A percentile compares a stretch with the other conserved stretches of the same genome.
Evolutionary conservation across 2,888 invertebrate genomes (phyloP).

Genomic region (Hoplodrina blanda): DNA sequence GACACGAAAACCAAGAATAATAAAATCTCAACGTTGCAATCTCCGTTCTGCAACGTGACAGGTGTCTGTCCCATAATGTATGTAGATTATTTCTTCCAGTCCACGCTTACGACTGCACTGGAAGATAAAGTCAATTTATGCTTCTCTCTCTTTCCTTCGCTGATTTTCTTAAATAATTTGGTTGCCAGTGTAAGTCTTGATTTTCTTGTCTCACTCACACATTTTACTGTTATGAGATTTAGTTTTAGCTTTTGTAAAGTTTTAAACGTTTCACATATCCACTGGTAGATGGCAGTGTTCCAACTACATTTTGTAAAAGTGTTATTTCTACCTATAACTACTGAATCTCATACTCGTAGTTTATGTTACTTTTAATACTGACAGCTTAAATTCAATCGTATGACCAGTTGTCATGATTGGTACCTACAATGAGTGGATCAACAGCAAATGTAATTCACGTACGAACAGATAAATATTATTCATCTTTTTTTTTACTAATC

Average conservation of each 20-base stretch:
- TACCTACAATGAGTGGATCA: too few relatives aligned
- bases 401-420: too few relatives aligned
- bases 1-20: slow-evolving; percentile 12
- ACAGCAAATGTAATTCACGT: too few relatives aligned
- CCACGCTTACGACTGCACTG: slow-evolving; percentile 44
- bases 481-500: too few relatives aligned
- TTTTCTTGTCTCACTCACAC: slow-evolving; percentile 18
- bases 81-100: slow-evolving; percentile 53
- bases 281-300: background rate
- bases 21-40: slow-evolving; percentile 45
- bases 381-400: background rate
- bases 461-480: too few relatives aligned
- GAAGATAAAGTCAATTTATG: slow-evolving; percentile 51
- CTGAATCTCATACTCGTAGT: too few relatives aligned
- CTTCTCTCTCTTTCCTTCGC: slow-evolving; percentile 14
- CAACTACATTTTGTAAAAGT: background rate
- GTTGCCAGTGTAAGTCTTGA: slow-evolving; percentile 18
- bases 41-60: slow-evolving; percentile 38
- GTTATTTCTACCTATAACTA: background rate
- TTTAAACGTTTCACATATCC: background rate
- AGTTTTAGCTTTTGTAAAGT: background rate
- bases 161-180: slow-evolving; percentile 40
- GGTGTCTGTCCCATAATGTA: slow-evolving; percentile 50
- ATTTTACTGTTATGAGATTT: background rate
- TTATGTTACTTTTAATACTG: background rate